These are phyloP conservation scores for Agapornis roseicollis DNA, from an alignment of 2,113 vertebrate genomes.

Conservation along the genomic window DNA sequence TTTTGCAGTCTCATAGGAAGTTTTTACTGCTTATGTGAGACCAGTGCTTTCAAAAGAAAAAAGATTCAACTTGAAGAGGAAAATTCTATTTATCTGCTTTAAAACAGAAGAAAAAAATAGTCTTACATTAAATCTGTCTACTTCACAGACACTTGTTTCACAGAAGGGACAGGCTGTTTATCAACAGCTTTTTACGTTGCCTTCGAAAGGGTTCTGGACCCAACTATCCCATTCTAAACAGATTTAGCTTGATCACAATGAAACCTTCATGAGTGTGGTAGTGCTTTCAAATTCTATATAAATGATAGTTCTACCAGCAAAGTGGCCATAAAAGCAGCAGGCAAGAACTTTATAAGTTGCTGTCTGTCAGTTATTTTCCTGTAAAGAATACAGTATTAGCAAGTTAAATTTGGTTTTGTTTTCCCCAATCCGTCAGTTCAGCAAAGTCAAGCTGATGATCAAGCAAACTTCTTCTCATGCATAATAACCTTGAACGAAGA, in stretches of 20 bases:
- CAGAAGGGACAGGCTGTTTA: not conserved
- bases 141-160: not conserved
- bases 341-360: not conserved
- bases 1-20: not conserved
- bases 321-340: not conserved
- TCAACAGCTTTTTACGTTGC: not conserved
- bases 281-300: not conserved
- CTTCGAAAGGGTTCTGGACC: not conserved
- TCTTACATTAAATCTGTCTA: not conserved
- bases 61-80: not conserved
- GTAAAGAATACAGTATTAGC: not conserved
- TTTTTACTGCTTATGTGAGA: not conserved
- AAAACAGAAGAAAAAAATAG: not conserved
- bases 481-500: not conserved
- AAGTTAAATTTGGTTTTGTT: slow-evolving; percentile 27
- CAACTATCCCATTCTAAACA: accelerated
- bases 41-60: not conserved
- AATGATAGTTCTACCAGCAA: not conserved
- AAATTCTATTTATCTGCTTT: not conserved
- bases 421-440: not conserved
- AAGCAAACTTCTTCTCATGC: not conserved
- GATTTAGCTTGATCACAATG: not conserved
- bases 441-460: not conserved
- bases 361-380: not conserved
- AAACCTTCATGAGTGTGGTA: not conserved